Base-by-base conservation (phyloP, 2,113 vertebrate genomes). In the Hyaena hyaena region DNA sequence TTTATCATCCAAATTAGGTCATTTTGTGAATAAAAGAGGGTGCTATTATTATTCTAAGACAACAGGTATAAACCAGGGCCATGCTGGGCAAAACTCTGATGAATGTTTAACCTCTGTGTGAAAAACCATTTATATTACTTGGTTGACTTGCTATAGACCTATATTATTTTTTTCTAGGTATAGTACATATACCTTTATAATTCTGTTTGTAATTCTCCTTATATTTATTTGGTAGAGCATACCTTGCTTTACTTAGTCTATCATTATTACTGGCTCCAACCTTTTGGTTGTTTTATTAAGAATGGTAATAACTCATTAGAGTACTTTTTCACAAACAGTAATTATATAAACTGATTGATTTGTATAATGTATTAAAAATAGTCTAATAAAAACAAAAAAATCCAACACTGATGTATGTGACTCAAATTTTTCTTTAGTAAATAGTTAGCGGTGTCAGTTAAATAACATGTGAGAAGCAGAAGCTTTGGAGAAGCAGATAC, bases 1-100 rank as follows among this genome's bases (percentile, higher is more conserved):
- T 96, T 96, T 94, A 65, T 97, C 89, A 95, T 65, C 11, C 11
- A 65, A 95, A 91, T 53, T 77, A 69, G 86, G 85, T 14, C 79
- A 89, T 91, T 91, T 73, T 69, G 24, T 85, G 65, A 90, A 43
- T 55, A 31, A 93, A 94, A 69, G 45, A 89, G 5, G 7, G 12
- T 73, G 8, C 21, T 66, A 19, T 63, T 88, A 16, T 91, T 74
- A 82, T 74, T 97, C 23, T 45, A 89, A 50, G 31, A 31, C 10
- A 85, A 43, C 5, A 82, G 24, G 1, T 94, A 1, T 74, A 88
- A 88, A 93, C 6, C 1, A 79, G 24, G 8, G 85, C 15, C 28
- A 21, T 66, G 33, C 6, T 45, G 11, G 48, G n/a, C 9, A 94
- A 94, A 94, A 90, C 0, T 9, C 95, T 16, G 10, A 68, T 76